phyloP scores from a whole-genome alignment of 2,113 vertebrate species.

The Phylloscopus trochiloides region DNA sequence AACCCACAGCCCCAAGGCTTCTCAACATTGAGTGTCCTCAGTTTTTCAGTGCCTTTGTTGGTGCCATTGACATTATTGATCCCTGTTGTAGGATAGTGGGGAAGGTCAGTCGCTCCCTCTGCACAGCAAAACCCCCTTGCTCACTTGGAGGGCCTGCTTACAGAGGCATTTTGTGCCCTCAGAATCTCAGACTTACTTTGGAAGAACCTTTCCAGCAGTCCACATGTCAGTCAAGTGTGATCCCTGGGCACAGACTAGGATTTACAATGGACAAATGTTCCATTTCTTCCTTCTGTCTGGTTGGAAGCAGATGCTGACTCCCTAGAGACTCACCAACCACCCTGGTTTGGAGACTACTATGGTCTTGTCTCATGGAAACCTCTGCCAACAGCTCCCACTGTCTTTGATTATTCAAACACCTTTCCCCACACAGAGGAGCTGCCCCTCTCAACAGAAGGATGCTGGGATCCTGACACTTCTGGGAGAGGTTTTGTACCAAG shows the following conservation, averaged over 20 bases:
- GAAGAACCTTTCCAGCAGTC: neutral
- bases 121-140: neutral
- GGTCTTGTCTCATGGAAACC: neutral
- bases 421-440: neutral
- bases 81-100: neutral
- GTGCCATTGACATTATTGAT: neutral
- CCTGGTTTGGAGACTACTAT: neutral
- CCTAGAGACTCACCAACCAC: neutral
- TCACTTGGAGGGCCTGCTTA: neutral
- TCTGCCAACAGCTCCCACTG: neutral
- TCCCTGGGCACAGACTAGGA: neutral
- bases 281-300: neutral
- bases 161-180: neutral
- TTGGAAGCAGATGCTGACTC: neutral
- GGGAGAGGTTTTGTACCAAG: neutral
- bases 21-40: rapidly evolving
- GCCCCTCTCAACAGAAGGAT: neutral
- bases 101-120: neutral
- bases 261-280: neutral
- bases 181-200: neutral
- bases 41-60: neutral
- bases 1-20: neutral
- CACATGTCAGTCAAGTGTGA: neutral
- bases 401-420: neutral
- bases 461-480: neutral